Base-by-base conservation (phyloP, 2,797 vertebrate genomes). In the Clarias pachynema region DNA sequence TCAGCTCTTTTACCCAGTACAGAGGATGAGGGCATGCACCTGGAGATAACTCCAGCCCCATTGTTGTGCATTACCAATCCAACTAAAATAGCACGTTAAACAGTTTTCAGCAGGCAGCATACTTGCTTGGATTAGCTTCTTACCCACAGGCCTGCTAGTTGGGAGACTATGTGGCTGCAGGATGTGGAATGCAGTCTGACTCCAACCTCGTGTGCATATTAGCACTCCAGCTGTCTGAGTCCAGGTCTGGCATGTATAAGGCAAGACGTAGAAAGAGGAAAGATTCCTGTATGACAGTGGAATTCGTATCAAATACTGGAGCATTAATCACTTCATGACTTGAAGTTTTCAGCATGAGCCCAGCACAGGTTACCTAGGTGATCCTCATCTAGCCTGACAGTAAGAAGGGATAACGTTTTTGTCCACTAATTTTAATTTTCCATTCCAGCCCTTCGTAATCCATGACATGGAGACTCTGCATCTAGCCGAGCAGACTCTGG, bases 391-490 rank as follows among this genome's bases (percentile, higher is more conserved):
- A 15, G 59, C 6, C 16, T 56, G 49, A 20, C 26, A 56, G 16
- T 75, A 57, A 59, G 18, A 20, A 57, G 18, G 49, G 26, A 49
- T 73, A 14, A 26, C 2, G 29, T 29, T 18, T 49, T 62, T 12
- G 40, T 78, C 37, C 34, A 6, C 1, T 59, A 22, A 63, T 12
- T 20, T 56, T 66, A 62, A 20, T 73, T 63, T 56, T 70, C n/a
- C 63, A 85, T 68, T 87, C 10, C 86, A 97, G 96, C 96, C 96
- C 0, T 97, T 97, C 73, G 96, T 97, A 85, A 96, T 97, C 78
- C 96, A 97, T 0, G 96, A 97, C 87, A 97, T 97, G 96, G 96
- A 97, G 40, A 97, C 96, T 0, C 83, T 97, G 82, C 96, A 96
- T 26, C 94, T 96, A 94, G 96, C 96, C 0, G 96, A 97, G 91